Evolutionary conservation across 1,140 invertebrate genomes (phyloP).

Genomic region (Megathymus violae): DNA sequence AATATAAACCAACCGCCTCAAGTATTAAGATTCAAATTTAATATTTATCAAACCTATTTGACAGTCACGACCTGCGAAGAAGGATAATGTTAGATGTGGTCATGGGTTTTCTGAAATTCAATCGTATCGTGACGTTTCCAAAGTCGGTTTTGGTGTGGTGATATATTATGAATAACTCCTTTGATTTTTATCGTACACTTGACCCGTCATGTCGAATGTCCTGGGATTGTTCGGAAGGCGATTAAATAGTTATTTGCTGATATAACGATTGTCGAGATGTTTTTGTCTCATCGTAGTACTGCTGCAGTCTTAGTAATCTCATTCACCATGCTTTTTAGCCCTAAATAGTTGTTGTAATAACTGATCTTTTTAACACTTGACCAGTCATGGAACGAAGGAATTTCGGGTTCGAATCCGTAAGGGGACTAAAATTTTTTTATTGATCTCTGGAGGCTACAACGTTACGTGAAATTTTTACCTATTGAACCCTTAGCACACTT

Average conservation of each 20-base stretch:
- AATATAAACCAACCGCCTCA: constrained; percentile 34
- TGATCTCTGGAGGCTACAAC: too few species aligned
- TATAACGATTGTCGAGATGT: constrained; percentile 28
- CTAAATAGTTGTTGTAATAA: not conserved
- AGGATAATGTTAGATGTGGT: constrained; percentile 65
- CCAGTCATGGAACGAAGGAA: too few species aligned
- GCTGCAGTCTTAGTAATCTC: constrained; percentile 4
- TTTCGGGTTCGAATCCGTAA: too few species aligned
- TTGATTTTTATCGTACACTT: constrained; percentile 78
- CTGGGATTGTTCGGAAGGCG: constrained; percentile 69
- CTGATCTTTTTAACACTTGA: too few species aligned
- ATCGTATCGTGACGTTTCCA: constrained; percentile 32
- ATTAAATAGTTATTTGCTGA: constrained; percentile 63
- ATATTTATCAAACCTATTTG: constrained; percentile 37
- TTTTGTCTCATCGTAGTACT: constrained; percentile 20
- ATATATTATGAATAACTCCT: constrained; percentile 59
- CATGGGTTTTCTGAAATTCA: constrained; percentile 41
- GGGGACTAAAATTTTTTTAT: too few species aligned
- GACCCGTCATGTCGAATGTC: constrained; percentile 77
- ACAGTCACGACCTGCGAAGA: constrained; percentile 70
- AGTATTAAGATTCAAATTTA: constrained; percentile 32
- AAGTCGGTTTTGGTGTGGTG: constrained; percentile 40
- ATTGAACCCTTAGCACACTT: too few species aligned
- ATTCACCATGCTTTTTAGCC: not conserved
- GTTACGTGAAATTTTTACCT: too few species aligned